phyloP scores from a whole-genome alignment of 2,888 invertebrate genomes.

The Athalia rosae region DNA sequence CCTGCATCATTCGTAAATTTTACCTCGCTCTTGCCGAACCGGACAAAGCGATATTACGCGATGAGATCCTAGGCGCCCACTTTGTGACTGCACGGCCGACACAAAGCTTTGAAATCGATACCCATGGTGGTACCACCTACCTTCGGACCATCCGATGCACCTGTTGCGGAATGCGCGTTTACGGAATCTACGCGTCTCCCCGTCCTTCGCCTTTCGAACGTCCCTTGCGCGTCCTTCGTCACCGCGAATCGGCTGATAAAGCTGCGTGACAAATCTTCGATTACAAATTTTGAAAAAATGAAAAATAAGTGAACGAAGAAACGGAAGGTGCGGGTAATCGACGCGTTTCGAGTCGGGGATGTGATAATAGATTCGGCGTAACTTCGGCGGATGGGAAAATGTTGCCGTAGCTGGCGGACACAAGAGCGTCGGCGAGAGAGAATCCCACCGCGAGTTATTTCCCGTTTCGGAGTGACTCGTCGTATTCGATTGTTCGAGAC shows the following conservation, averaged over 20 bases:
- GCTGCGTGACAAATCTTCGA: no score
- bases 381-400: slow-evolving; percentile 8
- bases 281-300: no score
- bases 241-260: no score
- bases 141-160: slow-evolving; percentile 48
- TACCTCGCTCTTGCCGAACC: slow-evolving; percentile 25
- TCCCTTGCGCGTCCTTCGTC: no score
- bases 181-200: background rate
- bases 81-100: slow-evolving; percentile 52
- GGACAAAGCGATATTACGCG: slow-evolving; percentile 54
- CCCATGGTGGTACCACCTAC: no score
- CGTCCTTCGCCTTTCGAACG: background rate
- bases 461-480: slow-evolving; percentile 31
- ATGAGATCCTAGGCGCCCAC: slow-evolving; percentile 48
- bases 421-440: background rate
- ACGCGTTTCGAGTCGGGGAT: background rate
- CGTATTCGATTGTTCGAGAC: slow-evolving; percentile 37
- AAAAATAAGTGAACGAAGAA: no score
- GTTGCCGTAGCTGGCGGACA: background rate
- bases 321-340: no score
- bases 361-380: slow-evolving; percentile 12
- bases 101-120: slow-evolving; percentile 54
- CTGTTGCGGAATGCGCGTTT: slow-evolving; percentile 48
- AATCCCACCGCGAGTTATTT: slow-evolving; percentile 6
- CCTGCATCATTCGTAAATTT: slow-evolving; percentile 51